Percentiles rank a stretch among this genome's conserved stretches.
Evolutionary conservation across 2,113 vertebrate species (phyloP).

Genomic region (Naja naja): DNA sequence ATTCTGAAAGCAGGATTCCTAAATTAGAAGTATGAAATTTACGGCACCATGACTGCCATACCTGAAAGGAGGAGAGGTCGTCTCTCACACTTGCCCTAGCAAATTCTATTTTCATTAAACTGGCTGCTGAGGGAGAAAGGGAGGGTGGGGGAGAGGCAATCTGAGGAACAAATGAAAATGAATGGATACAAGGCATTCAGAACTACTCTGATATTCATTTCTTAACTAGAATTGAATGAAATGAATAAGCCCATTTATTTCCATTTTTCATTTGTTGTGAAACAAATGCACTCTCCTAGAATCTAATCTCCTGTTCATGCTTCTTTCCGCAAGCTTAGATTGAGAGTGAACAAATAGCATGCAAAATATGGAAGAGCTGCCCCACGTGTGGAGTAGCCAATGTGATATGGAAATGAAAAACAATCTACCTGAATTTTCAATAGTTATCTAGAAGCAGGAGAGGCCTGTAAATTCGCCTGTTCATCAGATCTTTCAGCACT

Average conservation of each 20-base stretch:
- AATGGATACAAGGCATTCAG: neutral
- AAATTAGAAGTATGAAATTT: neutral
- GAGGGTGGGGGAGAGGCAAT: neutral
- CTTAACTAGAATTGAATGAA: neutral
- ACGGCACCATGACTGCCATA: neutral
- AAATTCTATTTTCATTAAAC: neutral
- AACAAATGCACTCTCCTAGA: neutral
- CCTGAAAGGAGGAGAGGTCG: neutral
- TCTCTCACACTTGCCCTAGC: neutral
- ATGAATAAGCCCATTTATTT: neutral
- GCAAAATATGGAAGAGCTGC: neutral
- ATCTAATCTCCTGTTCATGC: neutral
- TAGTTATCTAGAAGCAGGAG: neutral
- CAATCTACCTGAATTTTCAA: neutral
- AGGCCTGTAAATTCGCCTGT: neutral
- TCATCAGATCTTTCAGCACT: neutral
- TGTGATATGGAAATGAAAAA: neutral
- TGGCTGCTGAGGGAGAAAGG: neutral
- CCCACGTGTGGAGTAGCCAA: neutral
- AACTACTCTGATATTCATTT: neutral
- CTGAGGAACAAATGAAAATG: neutral
- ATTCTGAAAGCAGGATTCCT: neutral
- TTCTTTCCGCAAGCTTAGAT: neutral
- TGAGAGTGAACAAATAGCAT: neutral
- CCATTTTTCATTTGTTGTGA: neutral